Base-by-base conservation (phyloP, 2,797 vertebrate species). In the Labeo calbasu region DNA sequence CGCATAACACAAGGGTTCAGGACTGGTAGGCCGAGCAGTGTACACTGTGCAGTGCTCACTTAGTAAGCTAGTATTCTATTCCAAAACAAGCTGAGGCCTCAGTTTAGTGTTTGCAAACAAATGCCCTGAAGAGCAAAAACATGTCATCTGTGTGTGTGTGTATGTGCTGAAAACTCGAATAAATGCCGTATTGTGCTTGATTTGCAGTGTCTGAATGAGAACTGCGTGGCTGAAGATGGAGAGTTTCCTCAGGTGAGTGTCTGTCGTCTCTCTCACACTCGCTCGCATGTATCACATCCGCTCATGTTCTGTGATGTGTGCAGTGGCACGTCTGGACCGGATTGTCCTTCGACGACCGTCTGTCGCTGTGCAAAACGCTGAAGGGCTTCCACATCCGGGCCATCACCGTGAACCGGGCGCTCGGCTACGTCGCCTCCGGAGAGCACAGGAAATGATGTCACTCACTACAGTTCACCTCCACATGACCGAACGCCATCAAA, bases 361-460 rank as follows among this genome's bases (percentile, higher is more conserved):
- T 91, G 86, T 81, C 90, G 77, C 94, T 98, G 89, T 97, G 95
- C 48, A 84, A 93, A 0, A 75, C 91, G 11, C 93, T 99, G 19
- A 95, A 94, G 1, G 95, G 94, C 7, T 96, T 99, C 88, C 85
- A 90, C 0, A 4, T 94, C 6, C 95, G 98, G 0, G 81, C 91
- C 0, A 86, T 97, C 92, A 98, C 97, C 76, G 95, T 98, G 76
- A 86, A 92, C 89, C 92, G 97, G 87, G 88, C 95, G 2, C 88
- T 99, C 85, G 91, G 87, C 81, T 96, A 96, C 88, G 91, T 96
- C 75, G 89, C 86, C 23, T 92, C 94, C 0, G 92, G 92, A 66
- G 92, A 94, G 14, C 88, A 94, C 87, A 88, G 25, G 77, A 87
- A 92, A 63, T 93, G 86, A 88, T 83, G 32, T 5, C 28, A 83